Evolutionary conservation across 2,888 invertebrate genomes (phyloP).

Genomic region (Trilocha varians): DNA sequence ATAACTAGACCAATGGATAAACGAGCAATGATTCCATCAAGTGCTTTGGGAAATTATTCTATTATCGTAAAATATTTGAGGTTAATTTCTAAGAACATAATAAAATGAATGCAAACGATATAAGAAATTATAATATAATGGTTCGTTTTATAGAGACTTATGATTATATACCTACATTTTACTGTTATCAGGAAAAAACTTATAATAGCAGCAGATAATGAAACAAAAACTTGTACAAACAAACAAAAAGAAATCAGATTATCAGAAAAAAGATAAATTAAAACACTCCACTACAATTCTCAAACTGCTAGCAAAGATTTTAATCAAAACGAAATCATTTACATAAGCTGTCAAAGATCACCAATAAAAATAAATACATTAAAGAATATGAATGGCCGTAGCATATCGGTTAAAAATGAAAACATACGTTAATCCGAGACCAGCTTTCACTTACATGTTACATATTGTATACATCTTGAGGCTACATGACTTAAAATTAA

Average conservation of each 20-base stretch:
- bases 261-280: no score
- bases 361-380: neutral
- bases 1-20: slow-evolving; percentile 17
- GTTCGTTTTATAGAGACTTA: no score
- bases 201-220: no score
- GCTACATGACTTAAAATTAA: neutral
- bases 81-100: no score
- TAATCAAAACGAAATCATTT: neutral
- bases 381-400: neutral
- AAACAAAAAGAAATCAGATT: no score
- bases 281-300: slow-evolving; percentile 3
- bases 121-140: no score
- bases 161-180: no score
- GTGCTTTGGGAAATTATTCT: neutral
- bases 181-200: no score
- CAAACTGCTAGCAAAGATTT: slow-evolving; percentile 2
- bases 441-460: neutral
- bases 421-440: neutral
- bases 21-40: neutral
- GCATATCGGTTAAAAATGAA: neutral
- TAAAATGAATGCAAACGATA: no score
- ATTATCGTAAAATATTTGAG: neutral
- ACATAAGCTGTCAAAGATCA: neutral
- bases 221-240: no score
- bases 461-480: neutral